These are phyloP conservation scores for Cantharis lateralis DNA, from an alignment of 2,888 invertebrate species.

Conservation along the genomic window DNA sequence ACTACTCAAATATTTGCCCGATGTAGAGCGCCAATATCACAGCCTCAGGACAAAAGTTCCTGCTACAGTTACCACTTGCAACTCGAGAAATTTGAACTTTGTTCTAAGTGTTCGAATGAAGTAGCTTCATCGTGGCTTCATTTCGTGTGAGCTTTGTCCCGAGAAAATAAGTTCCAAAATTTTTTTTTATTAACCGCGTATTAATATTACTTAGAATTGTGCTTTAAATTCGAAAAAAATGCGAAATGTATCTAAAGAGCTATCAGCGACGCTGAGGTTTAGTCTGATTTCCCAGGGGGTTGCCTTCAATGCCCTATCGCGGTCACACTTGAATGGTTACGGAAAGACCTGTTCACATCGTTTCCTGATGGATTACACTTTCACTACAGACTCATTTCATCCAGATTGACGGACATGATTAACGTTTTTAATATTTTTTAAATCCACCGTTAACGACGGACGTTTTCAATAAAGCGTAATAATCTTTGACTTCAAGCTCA, in stretches of 20 bases:
- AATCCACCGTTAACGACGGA: neutral
- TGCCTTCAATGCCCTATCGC: slow-evolving; percentile 53
- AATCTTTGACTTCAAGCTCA: neutral
- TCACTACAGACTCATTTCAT: slow-evolving; percentile 25
- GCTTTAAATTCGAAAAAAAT: slow-evolving; percentile 44
- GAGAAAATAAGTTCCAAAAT: neutral
- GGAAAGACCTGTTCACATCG: slow-evolving; percentile 53
- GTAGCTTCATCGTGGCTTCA: neutral
- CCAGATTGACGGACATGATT: slow-evolving; percentile 25
- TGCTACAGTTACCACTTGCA: slow-evolving; percentile 29
- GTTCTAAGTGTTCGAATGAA: neutral
- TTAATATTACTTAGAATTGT: slow-evolving; percentile 28
- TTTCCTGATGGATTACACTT: slow-evolving; percentile 50
- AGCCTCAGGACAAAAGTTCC: slow-evolving; percentile 45
- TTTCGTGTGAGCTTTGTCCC: neutral
- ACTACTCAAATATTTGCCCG: slow-evolving; percentile 55
- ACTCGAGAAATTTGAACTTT: slow-evolving; percentile 18
- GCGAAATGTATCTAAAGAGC: slow-evolving; percentile 34
- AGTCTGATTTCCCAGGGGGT: slow-evolving; percentile 55
- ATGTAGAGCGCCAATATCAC: slow-evolving; percentile 50
- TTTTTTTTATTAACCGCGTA: slow-evolving; percentile 15
- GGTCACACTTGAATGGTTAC: slow-evolving; percentile 57
- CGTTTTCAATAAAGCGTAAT: neutral
- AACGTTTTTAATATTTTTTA: slow-evolving; percentile 11
- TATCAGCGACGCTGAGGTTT: slow-evolving; percentile 43